These are phyloP conservation scores for Belonocnema kinseyi DNA, from an alignment of 1,140 invertebrate genomes.

Conservation along the genomic window DNA sequence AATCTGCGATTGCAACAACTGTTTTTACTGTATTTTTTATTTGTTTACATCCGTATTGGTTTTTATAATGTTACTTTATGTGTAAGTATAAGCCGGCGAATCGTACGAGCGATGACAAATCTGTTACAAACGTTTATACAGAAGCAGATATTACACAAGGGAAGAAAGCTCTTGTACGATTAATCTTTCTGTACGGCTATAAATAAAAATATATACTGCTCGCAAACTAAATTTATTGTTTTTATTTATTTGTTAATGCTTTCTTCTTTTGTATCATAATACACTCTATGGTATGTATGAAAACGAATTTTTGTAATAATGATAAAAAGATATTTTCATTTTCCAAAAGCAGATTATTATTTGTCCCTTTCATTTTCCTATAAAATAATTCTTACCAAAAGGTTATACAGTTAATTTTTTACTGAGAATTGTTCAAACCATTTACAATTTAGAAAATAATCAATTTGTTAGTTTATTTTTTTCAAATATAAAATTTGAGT, in stretches of 20 bases:
- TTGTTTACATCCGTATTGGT: too few species aligned
- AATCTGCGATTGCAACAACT: too few species aligned
- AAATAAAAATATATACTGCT: background rate
- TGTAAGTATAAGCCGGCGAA: background rate
- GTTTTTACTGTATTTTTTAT: background rate
- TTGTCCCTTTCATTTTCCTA: slow-evolving; percentile 30
- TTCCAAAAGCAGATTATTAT: slow-evolving; percentile 26
- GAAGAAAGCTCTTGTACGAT: background rate
- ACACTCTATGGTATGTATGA: background rate
- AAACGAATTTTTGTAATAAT: slow-evolving; percentile 14
- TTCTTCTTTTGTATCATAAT: slow-evolving; percentile 15
- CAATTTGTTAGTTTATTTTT: too few species aligned
- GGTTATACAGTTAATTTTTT: background rate
- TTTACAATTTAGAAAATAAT: background rate
- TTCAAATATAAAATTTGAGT: too few species aligned
- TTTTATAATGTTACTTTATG: background rate
- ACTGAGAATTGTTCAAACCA: background rate
- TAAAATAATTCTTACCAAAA: slow-evolving; percentile 5
- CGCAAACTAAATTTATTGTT: background rate
- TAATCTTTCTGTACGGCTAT: background rate
- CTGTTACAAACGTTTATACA: background rate
- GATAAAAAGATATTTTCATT: slow-evolving; percentile 20
- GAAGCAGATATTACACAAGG: background rate
- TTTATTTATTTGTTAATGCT: slow-evolving; percentile 7
- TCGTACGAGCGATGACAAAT: background rate